Base-by-base conservation (phyloP, 2,888 invertebrate genomes). In the Elysia crispata region DNA sequence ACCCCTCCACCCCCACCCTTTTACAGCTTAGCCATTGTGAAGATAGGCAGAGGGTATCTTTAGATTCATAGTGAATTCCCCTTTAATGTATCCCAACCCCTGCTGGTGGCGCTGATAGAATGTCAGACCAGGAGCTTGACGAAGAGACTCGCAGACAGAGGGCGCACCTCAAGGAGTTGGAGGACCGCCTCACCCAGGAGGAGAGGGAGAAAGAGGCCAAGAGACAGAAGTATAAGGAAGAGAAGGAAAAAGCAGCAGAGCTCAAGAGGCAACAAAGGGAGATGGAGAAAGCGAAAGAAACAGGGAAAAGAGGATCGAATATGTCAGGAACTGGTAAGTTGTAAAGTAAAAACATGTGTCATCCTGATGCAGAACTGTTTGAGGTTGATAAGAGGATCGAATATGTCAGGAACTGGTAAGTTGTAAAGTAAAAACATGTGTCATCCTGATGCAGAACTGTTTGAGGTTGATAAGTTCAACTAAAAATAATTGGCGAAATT, bases 211-310 rank as follows among this genome's bases (percentile, higher is more conserved):
- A 8, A 8, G 70, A 70, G 18, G 41, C 41, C 33, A 70, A 33
- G n/a, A 70, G 33, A n/a, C 25, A 70, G 25, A 70, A 70, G 41
- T 70, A 70, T n/a, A 18, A 30, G 31, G 75, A 75, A 20, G 75
- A 75, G 62, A 60, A 30, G 18, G 33, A 30, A 30, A 25, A 54
- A 23, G 73, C 33, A 73, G 30, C 23, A 11, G 23, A 25, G 18
- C 18, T n/a, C 11, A 60, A 60, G 23, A 75, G 28, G 30, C 30
- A 60, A 6, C 31, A 60, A 18, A 30, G 31, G n/a, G 75, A 75
- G 30, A 75, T 23, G 30, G 75, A 23, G 23, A 75, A 30, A 75
- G 75, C 50, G 13, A 54, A 54, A 23, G 73, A 30, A 5, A 73
- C 20, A 50, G 73, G 23, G n/a, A 70, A 41, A n/a, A 31, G 33